phyloP scores from a whole-genome alignment of 2,888 invertebrate genomes.

The Drosophila tripunctata region DNA sequence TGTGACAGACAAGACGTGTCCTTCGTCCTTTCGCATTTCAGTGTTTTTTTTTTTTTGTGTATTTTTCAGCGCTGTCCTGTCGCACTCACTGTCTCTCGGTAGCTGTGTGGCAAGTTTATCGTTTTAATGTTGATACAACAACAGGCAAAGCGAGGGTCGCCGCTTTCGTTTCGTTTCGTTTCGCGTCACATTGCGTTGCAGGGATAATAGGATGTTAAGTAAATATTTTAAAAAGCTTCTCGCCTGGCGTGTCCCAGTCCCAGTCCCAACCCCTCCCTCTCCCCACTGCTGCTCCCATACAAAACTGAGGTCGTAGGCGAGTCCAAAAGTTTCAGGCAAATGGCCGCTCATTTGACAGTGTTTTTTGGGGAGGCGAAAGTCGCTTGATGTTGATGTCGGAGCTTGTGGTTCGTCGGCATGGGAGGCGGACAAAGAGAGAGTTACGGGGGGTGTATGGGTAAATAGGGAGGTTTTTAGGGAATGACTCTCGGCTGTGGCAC shows the following conservation, averaged over 20 bases:
- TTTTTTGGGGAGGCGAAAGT: slow-evolving; percentile 7
- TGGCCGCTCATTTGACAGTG: slow-evolving; percentile 64
- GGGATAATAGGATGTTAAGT: slow-evolving; percentile 81
- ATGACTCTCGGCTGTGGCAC: slow-evolving; percentile 65
- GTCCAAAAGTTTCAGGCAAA: slow-evolving; percentile 55
- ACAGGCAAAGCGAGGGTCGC: slow-evolving; percentile 65
- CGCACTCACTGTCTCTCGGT: not conserved
- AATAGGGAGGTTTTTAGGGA: slow-evolving; percentile 43
- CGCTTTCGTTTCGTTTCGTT: too few species aligned
- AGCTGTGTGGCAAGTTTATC: slow-evolving; percentile 71
- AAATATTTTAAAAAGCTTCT: slow-evolving; percentile 74
- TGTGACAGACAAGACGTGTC: slow-evolving; percentile 83
- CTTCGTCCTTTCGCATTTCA: slow-evolving; percentile 72
- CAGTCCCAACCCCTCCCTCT: not conserved
- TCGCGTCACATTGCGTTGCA: slow-evolving; percentile 55
- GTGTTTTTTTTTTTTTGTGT: slow-evolving; percentile 30
- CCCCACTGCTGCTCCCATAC: not conserved
- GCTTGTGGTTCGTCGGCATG: not conserved
- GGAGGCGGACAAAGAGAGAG: not conserved
- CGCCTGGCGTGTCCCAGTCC: slow-evolving; percentile 10
- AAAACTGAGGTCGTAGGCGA: slow-evolving; percentile 56
- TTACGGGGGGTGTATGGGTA: not conserved
- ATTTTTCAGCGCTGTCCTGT: slow-evolving; percentile 32
- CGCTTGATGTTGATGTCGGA: slow-evolving; percentile 15
- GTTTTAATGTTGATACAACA: slow-evolving; percentile 80